Base-by-base conservation (phyloP, 2,888 invertebrate genomes). In the Cristatella mucedo region DNA sequence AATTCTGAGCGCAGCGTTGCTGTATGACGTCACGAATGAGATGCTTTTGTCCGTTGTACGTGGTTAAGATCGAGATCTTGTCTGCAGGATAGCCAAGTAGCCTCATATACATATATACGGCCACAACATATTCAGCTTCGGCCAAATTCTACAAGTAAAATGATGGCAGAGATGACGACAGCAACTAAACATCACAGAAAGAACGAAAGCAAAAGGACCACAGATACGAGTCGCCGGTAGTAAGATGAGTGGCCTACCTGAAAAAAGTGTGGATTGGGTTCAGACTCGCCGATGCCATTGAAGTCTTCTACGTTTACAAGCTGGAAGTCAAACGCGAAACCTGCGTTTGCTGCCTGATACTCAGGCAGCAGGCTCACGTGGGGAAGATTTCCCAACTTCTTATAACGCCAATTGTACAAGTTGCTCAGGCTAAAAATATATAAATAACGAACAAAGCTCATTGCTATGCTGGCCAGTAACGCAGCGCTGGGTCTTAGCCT, bases 11-110 rank as follows among this genome's bases (percentile, higher is more conserved):
- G 66, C 95, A 97, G 39, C 95, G 73, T 50, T 69, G 62, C 11
- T 84, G 81, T 42, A 97, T 80, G 4, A 99, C 91, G 66, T 97
- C 97, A 2, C 93, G 72, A 31, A 97, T 83, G 38, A 97, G 73
- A 67, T 93, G 89, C 61, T 97, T 97, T 67, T 97, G 95, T 1
- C 97, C 97, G 65, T 99, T 99, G 67, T 99, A 97, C 0, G 97
- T 97, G 1, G 97, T 97, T 33, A 97, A 71, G 52, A 97, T 91
- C 21, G 95, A 89, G 50, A 97, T 87, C 67, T 87, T 86, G 44
- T 84, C 81, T 0, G 93, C 83, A 0, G 95, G 87, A 73, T 95
- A 99, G 0, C 95, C 95, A 26, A 93, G 69, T 21, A 97, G 72
- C 21, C 97, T 73, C 95, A 97, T 95, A 63, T 84, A 99, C 86